Percentiles rank a stretch among this genome's conserved stretches.
Evolutionary conservation across 2,888 invertebrate species (phyloP).

Genomic region (Himalopsyche tibetana): DNA sequence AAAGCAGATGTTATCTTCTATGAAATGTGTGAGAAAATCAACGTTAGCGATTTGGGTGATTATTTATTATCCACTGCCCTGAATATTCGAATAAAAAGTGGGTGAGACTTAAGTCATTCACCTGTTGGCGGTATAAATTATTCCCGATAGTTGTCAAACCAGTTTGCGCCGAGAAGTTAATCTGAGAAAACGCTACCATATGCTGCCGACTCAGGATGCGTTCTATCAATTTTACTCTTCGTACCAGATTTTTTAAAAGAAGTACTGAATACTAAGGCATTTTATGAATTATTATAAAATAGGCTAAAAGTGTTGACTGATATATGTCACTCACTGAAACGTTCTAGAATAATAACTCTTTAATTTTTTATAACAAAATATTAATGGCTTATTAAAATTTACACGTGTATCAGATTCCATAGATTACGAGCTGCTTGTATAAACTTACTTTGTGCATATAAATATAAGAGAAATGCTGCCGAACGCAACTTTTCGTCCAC

Average conservation of each 20-base stretch:
- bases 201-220: background rate
- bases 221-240: background rate
- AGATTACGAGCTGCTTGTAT: background rate
- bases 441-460: slow-evolving; percentile 8
- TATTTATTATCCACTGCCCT: background rate
- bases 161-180: background rate
- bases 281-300: too few species aligned
- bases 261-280: too few species aligned
- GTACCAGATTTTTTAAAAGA: too few species aligned
- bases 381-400: too few species aligned
- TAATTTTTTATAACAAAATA: background rate
- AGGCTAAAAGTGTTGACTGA: too few species aligned
- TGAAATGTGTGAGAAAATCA: background rate
- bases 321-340: too few species aligned
- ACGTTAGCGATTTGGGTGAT: background rate
- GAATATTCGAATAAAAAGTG: slow-evolving; percentile 23
- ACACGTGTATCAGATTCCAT: background rate
- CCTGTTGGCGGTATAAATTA: slow-evolving; percentile 2
- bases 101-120: slow-evolving; percentile 39
- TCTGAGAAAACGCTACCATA: slow-evolving; percentile 10
- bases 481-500: slow-evolving; percentile 48
- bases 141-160: background rate
- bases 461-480: background rate
- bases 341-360: background rate
- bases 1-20: background rate